Base-by-base conservation (phyloP, 1,140 invertebrate genomes). In the Procambarus virginalis region DNA sequence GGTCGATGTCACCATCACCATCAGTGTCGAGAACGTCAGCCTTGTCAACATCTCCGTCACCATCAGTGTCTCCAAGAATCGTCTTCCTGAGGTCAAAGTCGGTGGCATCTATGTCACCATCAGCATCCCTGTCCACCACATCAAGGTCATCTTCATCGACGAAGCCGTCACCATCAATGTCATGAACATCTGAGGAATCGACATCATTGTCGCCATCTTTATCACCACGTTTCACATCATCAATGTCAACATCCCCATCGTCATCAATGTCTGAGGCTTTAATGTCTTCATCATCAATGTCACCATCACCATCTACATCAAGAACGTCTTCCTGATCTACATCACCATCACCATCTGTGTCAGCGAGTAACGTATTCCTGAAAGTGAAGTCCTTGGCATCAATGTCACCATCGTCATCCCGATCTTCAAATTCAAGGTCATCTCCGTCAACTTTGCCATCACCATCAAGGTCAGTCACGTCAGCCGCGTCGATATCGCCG, bases 11-110 rank as follows among this genome's bases (percentile, higher is more conserved):
- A 10, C 91, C 91, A 60, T 92, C 91, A 34, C 78, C 78, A 49
- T 92, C 91, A 34, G 64, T 89, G 49, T 92, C 91, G 5, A 92
- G 84, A 9, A 92, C 90, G 70, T 92, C 91, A 82, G 91, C 90
- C 9, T 14, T 55, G 48, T 92, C 90, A 22, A 92, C 79, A 45
- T 92, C 88, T 2, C 91, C 91, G 49, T 92, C 91, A 2, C 75
- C 22, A 73, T 92, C 88, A 0, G 90, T 90, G 79, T 92, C 91
- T 2, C 51, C 86, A 8, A 92, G 70, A 83, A 92, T 79, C n/a
- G 87, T 78, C 17, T 91, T 87, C 10, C 81, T 60, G 45, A 87
- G 75, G 17, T 14, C 20, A 48, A 84, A 87, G 64, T 91, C 90
- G 0, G 14, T 55, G 1, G 14, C 14, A 49, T 91, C 90, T 49